Percentiles rank a stretch among this genome's conserved stretches.
phyloP scores from a whole-genome alignment of 2,113 vertebrate species.

The Bubo bubo region DNA sequence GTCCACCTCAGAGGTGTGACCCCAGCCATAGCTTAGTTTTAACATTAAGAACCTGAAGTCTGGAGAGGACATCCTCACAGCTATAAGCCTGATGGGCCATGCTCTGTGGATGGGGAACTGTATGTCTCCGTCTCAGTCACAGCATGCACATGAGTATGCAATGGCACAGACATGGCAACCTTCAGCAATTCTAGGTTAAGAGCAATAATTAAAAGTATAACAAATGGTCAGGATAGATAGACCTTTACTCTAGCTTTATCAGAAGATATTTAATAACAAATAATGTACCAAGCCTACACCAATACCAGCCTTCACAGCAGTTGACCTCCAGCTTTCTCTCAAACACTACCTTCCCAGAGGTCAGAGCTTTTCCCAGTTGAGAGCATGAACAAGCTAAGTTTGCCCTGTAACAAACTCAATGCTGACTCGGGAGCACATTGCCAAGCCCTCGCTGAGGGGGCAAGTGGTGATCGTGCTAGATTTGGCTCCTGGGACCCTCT shows the following conservation, averaged over 20 bases:
- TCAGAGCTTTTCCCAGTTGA: conserved; percentile 7
- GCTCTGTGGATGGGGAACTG: not conserved
- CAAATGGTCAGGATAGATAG: not conserved
- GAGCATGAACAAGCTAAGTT: not conserved
- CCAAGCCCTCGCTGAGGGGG: not conserved
- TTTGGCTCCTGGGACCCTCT: not conserved
- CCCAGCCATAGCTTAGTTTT: not conserved
- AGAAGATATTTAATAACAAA: not conserved
- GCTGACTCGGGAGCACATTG: not conserved
- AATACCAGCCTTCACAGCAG: not conserved
- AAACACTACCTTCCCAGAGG: not conserved
- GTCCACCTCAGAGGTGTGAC: not conserved
- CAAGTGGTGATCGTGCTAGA: not conserved
- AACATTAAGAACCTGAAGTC: not conserved
- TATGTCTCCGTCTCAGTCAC: not conserved
- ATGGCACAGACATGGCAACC: not conserved
- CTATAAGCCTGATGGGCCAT: not conserved
- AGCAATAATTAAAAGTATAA: not conserved
- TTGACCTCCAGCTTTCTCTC: not conserved
- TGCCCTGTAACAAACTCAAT: conserved; percentile 12
- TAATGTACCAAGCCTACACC: not conserved
- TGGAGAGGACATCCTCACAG: not conserved
- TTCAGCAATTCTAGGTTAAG: not conserved
- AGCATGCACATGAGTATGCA: fast-evolving
- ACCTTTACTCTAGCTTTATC: not conserved